Conservation (phyloP, 1,140 invertebrate species). For the Drosophila kepulauana region DNA sequence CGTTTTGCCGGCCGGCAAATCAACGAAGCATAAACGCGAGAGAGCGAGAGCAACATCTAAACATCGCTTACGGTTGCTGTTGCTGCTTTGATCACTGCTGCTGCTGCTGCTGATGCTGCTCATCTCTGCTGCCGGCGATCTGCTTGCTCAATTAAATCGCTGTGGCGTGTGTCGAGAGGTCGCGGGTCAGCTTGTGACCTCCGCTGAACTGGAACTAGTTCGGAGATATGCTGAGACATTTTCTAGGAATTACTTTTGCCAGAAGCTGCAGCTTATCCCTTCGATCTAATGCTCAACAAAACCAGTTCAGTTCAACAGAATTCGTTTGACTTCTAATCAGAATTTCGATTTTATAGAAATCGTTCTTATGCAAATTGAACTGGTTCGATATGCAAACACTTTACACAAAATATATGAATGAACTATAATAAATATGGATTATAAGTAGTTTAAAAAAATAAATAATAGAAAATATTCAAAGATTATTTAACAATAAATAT, state of each 20-base stretch:
- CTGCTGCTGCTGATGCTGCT: neutral
- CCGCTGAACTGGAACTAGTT: slow-evolving; percentile 27
- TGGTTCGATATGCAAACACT: neutral
- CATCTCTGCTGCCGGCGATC: slow-evolving; percentile 1
- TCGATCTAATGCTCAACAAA: neutral
- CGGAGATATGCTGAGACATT: neutral
- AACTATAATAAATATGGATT: too few relatives aligned
- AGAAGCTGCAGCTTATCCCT: neutral
- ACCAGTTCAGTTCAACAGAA: neutral
- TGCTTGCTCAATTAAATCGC: slow-evolving; percentile 53
- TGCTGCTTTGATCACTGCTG: slow-evolving; percentile 5
- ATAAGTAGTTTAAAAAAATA: too few relatives aligned
- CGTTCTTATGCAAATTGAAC: neutral
- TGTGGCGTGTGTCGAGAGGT: slow-evolving; percentile 40
- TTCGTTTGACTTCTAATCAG: neutral
- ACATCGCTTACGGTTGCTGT: too few relatives aligned
- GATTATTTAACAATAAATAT: too few relatives aligned
- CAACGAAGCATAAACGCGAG: neutral
- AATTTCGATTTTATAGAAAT: too few relatives aligned
- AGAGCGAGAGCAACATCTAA: neutral
- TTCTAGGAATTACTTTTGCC: neutral
- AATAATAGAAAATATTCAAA: too few relatives aligned
- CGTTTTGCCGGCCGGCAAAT: too few relatives aligned
- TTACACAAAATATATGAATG: too few relatives aligned
- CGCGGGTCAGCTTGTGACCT: slow-evolving; percentile 30